Conservation (phyloP, 2,888 invertebrate genomes). For the Hedya salicella region DNA sequence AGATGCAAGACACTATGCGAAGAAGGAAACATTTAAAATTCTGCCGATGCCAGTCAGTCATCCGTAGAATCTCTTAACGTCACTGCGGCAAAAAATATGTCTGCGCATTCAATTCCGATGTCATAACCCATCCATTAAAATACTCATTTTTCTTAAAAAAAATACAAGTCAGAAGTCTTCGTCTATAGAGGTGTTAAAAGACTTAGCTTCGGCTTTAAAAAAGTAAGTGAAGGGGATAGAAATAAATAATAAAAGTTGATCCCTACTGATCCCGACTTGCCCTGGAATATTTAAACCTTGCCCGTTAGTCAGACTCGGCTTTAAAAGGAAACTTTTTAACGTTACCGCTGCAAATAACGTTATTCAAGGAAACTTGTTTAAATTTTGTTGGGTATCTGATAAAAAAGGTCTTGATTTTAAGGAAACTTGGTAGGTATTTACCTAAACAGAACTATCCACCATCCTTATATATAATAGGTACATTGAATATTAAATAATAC, state of each 20-base stretch:
- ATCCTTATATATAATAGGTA: too few species aligned
- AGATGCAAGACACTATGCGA: too few species aligned
- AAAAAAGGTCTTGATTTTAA: too few species aligned
- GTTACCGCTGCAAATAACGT: slow-evolving; percentile 47
- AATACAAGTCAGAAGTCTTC: slow-evolving; percentile 7
- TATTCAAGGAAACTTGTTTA: slow-evolving; percentile 40
- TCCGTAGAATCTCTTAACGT: too few species aligned
- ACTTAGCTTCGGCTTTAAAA: slow-evolving; percentile 41
- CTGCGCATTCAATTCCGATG: too few species aligned
- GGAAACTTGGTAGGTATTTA: too few species aligned
- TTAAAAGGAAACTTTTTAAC: slow-evolving; percentile 38
- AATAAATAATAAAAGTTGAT: slow-evolving; percentile 65
- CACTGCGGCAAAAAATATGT: too few species aligned
- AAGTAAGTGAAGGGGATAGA: slow-evolving; percentile 51
- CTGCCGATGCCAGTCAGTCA: too few species aligned
- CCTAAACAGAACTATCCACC: too few species aligned
- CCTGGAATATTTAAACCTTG: slow-evolving; percentile 66
- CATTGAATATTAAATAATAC: too few species aligned
- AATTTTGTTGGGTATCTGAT: not conserved
- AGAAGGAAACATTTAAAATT: too few species aligned
- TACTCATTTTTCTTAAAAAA: not conserved
- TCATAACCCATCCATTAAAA: not conserved
- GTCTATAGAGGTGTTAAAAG: slow-evolving; percentile 34
- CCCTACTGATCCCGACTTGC: slow-evolving; percentile 63
- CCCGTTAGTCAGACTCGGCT: slow-evolving; percentile 63